Conservation (phyloP, 2,113 vertebrate species). For the Catharus bicknelli region DNA sequence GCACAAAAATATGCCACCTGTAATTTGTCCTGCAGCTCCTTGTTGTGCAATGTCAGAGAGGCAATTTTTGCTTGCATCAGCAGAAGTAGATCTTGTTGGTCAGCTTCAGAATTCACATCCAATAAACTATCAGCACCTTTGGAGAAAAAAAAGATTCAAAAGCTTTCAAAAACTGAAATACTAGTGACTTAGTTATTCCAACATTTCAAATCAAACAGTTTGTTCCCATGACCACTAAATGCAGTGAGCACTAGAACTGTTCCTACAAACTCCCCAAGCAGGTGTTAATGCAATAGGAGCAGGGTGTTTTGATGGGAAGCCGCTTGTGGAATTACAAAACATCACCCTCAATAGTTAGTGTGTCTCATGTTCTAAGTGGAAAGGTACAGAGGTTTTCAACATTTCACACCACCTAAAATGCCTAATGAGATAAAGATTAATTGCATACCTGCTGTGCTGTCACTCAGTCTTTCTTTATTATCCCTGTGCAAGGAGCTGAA, state of each 20-base stretch:
- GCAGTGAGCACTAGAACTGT: neutral
- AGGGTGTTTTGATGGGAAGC: neutral
- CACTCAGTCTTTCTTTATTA: conserved; percentile 72
- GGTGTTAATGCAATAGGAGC: neutral
- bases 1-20: conserved; percentile 77
- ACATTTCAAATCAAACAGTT: neutral
- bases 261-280: neutral
- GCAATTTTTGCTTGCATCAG: conserved; percentile 88
- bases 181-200: neutral
- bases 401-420: neutral
- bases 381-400: neutral
- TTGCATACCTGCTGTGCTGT: conserved; percentile 66
- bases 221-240: neutral
- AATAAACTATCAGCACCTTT: conserved; percentile 78
- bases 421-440: neutral
- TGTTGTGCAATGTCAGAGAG: conserved; percentile 89
- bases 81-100: conserved; percentile 82
- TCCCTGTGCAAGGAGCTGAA: conserved; percentile 67
- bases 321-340: neutral
- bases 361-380: neutral
- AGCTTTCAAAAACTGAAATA: neutral
- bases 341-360: neutral
- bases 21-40: conserved; percentile 87
- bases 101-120: conserved; percentile 74
- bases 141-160: neutral